A percentile compares a stretch with the other conserved stretches of the same genome.
Conservation (phyloP, 2,888 invertebrate genomes). For the Opisthograptis luteolata region DNA sequence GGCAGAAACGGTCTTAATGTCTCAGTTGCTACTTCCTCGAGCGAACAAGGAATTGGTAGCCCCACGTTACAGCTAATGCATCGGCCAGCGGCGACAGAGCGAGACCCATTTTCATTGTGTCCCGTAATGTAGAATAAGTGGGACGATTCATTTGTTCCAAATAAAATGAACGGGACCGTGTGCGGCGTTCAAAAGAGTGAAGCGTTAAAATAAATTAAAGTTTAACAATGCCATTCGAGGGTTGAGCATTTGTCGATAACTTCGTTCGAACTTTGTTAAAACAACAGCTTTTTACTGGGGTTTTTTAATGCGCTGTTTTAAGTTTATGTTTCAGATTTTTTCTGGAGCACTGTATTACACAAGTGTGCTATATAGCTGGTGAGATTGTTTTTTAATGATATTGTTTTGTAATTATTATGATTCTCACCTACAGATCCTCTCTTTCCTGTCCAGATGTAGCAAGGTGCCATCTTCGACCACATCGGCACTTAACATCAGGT, state of each 20-base stretch:
- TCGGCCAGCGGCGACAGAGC: slow-evolving; percentile 20
- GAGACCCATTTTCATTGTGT: slow-evolving; percentile 30
- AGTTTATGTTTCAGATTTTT: not conserved
- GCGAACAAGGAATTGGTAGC: slow-evolving; percentile 26
- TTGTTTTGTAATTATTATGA: too few relatives aligned
- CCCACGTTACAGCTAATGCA: slow-evolving; percentile 25
- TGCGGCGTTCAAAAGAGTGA: slow-evolving; percentile 28
- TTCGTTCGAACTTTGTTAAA: slow-evolving; percentile 30
- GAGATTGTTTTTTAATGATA: too few relatives aligned
- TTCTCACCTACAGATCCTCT: too few relatives aligned
- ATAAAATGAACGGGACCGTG: slow-evolving; percentile 37
- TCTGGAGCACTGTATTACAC: too few relatives aligned
- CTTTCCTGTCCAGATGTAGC: too few relatives aligned
- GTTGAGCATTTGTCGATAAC: slow-evolving; percentile 36
- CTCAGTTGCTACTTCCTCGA: slow-evolving; percentile 26
- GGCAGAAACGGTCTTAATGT: slow-evolving; percentile 25
- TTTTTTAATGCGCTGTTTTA: slow-evolving; percentile 1
- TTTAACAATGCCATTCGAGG: slow-evolving; percentile 47
- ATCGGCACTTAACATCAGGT: too few relatives aligned
- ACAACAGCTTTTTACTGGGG: slow-evolving; percentile 17
- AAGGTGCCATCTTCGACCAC: too few relatives aligned
- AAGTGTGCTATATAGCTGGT: too few relatives aligned
- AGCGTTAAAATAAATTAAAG: slow-evolving; percentile 52
- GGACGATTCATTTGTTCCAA: slow-evolving; percentile 32
- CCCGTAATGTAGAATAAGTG: slow-evolving; percentile 22